Conservation (phyloP, 2,113 vertebrate species). For the Ornithorhynchus anatinus region DNA sequence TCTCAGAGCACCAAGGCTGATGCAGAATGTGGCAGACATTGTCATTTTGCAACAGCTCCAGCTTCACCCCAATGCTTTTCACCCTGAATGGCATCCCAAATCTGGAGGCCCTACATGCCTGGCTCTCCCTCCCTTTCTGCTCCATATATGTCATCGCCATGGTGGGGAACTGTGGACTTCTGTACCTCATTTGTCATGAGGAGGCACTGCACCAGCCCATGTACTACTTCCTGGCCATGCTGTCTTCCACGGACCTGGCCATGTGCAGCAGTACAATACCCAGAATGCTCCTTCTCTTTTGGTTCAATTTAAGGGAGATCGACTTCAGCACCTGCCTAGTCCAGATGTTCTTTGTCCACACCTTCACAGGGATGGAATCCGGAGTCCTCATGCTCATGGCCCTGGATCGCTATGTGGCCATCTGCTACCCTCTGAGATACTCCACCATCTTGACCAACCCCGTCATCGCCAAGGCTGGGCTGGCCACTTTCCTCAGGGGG, state of each 20-base stretch:
- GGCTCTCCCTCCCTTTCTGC: constrained; percentile 54
- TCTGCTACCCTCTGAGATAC: constrained; percentile 47
- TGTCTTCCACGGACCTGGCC: constrained; percentile 37
- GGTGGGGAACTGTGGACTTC: constrained; percentile 40
- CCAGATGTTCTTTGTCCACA: constrained; percentile 57
- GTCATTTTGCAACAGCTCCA: constrained; percentile 24
- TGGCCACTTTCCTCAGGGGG: constrained; percentile 18
- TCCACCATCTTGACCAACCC: constrained; percentile 31
- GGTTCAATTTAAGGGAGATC: constrained; percentile 42
- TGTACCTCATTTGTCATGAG: constrained; percentile 39
- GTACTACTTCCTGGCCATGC: constrained; percentile 43
- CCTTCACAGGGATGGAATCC: constrained; percentile 40
- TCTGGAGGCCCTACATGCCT: constrained; percentile 29
- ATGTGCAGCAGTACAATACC: constrained; percentile 22
- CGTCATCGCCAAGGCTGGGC: constrained; percentile 15
- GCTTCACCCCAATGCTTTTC: constrained; percentile 1
- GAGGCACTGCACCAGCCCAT: constrained; percentile 34
- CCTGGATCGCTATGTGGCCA: constrained; percentile 48
- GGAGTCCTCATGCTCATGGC: constrained; percentile 55
- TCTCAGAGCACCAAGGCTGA: no score
- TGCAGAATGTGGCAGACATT: no score
- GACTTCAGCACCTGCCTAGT: constrained; percentile 36
- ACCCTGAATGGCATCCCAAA: constrained; percentile 42
- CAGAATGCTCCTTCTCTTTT: constrained; percentile 49
- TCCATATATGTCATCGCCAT: constrained; percentile 38